Percentiles rank a stretch among this genome's conserved stretches.
These are phyloP conservation scores for Pterophyllum scalare DNA, from an alignment of 2,113 vertebrate species.

Conservation along the genomic window DNA sequence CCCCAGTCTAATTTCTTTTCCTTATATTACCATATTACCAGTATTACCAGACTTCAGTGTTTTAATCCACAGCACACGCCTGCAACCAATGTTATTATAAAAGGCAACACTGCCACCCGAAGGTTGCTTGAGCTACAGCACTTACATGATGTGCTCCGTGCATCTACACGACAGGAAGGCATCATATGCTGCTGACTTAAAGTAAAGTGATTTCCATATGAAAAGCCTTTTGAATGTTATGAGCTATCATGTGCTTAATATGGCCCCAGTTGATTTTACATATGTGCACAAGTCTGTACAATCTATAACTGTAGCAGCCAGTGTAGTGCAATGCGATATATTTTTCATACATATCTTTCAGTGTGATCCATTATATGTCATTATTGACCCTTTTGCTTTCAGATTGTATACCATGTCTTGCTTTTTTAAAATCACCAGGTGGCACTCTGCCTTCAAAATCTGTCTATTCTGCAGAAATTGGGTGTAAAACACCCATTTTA, in stretches of 20 bases:
- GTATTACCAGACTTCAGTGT: not conserved
- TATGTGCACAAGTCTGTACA: not conserved
- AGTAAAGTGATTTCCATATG: not conserved
- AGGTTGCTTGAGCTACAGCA: slow-evolving; percentile 43
- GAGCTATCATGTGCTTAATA: not conserved
- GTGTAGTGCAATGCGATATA: not conserved
- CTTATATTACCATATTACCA: not conserved
- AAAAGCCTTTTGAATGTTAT: not conserved
- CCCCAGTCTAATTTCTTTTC: not conserved
- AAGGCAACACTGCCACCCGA: slow-evolving; percentile 73
- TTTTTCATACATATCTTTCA: not conserved
- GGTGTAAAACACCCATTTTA: slow-evolving; percentile 3
- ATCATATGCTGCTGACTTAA: not conserved
- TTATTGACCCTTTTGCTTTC: slow-evolving; percentile 7
- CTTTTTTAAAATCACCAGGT: slow-evolving; percentile 69
- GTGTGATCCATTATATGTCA: not conserved
- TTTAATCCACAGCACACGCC: slow-evolving; percentile 10
- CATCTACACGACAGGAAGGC: not conserved
- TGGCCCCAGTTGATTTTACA: not conserved
- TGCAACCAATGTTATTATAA: slow-evolving; percentile 6
- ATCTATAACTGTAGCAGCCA: not conserved
- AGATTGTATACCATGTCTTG: slow-evolving; percentile 1
- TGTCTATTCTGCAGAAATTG: slow-evolving; percentile 29
- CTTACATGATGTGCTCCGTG: not conserved
- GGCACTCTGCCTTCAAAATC: slow-evolving; percentile 68